Evolutionary conservation across 2,113 vertebrate species (phyloP).

Genomic region (Syngnathus scovelli): DNA sequence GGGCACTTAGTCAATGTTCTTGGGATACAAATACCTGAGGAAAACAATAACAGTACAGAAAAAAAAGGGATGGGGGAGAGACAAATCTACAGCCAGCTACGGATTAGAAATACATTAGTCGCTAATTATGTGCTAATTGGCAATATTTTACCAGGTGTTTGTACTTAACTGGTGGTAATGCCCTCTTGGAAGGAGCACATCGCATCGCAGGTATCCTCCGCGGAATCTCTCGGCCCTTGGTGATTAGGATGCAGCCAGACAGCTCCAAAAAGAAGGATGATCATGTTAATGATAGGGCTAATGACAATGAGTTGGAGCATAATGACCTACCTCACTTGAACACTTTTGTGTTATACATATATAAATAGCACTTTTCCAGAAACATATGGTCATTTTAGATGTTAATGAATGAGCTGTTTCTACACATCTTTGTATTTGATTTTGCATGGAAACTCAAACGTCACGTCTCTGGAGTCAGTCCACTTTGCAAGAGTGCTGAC

Average conservation of each 20-base stretch:
- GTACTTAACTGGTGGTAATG: constrained; percentile 78
- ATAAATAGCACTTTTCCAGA: too few species aligned
- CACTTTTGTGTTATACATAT: too few species aligned
- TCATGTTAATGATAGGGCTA: constrained; percentile 32
- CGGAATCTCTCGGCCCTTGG: constrained; percentile 68
- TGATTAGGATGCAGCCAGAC: constrained; percentile 57
- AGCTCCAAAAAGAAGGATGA: constrained; percentile 46
- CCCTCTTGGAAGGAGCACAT: constrained; percentile 88
- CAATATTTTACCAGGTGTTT: constrained; percentile 99
- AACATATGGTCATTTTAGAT: constrained; percentile 1
- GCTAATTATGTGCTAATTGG: constrained; percentile 99
- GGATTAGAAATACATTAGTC: constrained; percentile 99
- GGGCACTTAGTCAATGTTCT: constrained; percentile 96
- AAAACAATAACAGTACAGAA: constrained; percentile 80
- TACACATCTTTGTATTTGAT: constrained; percentile 18
- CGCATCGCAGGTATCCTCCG: constrained; percentile 73
- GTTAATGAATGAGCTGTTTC: too few species aligned
- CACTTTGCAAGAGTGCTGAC: constrained; percentile 64
- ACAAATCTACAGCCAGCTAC: constrained; percentile 84
- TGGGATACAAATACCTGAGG: constrained; percentile 95
- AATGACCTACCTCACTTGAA: not conserved
- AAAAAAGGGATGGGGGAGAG: constrained; percentile 73
- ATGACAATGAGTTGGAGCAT: not conserved
- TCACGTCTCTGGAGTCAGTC: constrained; percentile 50
- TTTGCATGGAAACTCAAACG: constrained; percentile 54